Evolutionary conservation across 2,888 invertebrate genomes (phyloP).

Genomic region (Dioctria rufipes): DNA sequence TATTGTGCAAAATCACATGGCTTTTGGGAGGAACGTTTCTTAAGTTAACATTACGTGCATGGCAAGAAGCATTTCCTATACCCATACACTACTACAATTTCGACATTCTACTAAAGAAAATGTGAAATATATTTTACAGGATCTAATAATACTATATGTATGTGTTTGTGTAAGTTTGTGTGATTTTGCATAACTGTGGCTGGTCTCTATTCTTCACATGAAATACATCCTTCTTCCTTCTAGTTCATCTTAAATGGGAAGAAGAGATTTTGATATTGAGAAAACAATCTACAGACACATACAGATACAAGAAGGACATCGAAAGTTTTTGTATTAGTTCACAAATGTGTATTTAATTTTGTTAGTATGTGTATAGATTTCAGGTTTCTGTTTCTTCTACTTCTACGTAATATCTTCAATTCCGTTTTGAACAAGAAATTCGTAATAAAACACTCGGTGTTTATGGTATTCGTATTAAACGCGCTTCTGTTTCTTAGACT

Average conservation of each 20-base stretch:
- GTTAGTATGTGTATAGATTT: no score
- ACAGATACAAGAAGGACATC: no score
- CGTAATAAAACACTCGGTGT: background rate
- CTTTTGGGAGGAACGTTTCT: slow-evolving; percentile 20
- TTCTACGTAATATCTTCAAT: background rate
- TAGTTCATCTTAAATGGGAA: background rate
- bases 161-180: background rate
- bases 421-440: slow-evolving; percentile 13
- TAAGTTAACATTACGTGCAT: slow-evolving; percentile 18
- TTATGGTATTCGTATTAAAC: no score
- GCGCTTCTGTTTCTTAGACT: no score
- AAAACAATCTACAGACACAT: background rate
- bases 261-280: background rate
- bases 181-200: background rate
- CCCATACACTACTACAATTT: background rate
- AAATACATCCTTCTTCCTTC: background rate
- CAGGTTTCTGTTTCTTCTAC: no score
- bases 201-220: background rate
- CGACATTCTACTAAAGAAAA: no score
- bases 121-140: no score
- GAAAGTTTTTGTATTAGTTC: no score
- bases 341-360: no score
- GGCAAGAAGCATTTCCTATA: slow-evolving; percentile 23
- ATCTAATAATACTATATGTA: background rate
- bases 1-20: slow-evolving; percentile 9